These are phyloP conservation scores for Schrankia costaestrigalis DNA, from an alignment of 2,888 invertebrate species.

Conservation along the genomic window DNA sequence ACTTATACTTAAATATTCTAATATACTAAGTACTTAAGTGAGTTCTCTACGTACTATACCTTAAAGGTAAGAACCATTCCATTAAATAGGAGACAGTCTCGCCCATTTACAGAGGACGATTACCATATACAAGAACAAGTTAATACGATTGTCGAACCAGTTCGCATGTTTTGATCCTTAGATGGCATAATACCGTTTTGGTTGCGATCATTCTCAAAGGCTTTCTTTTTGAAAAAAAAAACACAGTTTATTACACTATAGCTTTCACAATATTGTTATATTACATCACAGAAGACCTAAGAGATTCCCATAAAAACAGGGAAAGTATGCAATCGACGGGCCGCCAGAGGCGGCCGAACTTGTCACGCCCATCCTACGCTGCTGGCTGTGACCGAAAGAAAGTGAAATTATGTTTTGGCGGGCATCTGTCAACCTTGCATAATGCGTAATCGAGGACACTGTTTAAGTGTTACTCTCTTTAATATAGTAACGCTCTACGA, in stretches of 20 bases:
- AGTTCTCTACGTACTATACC: too few relatives aligned
- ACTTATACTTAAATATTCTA: too few relatives aligned
- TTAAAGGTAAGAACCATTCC: background rate
- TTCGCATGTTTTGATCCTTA: constrained; percentile 3
- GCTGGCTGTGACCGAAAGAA: constrained; percentile 55
- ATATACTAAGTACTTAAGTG: too few relatives aligned
- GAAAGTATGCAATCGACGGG: constrained; percentile 70
- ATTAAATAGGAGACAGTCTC: constrained; percentile 6
- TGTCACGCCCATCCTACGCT: constrained; percentile 69
- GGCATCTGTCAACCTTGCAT: constrained; percentile 31
- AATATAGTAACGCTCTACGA: too few relatives aligned
- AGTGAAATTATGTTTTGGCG: constrained; percentile 62
- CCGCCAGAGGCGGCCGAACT: constrained; percentile 57
- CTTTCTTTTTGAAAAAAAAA: background rate
- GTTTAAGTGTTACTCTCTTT: constrained; percentile 8
- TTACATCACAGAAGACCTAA: constrained; percentile 55
- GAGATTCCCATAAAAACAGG: constrained; percentile 76
- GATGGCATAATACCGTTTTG: constrained; percentile 6
- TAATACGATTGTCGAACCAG: constrained; percentile 6
- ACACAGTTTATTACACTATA: constrained; percentile 3
- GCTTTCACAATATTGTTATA: constrained; percentile 60
- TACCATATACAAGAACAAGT: constrained; percentile 10
- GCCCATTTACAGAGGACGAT: constrained; percentile 11
- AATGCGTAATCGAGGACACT: constrained; percentile 19
- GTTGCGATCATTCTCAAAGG: constrained; percentile 6